Percentiles rank a stretch among this genome's conserved stretches.
Conservation (phyloP, 1,140 invertebrate genomes). For the Heliothis subflexa region DNA sequence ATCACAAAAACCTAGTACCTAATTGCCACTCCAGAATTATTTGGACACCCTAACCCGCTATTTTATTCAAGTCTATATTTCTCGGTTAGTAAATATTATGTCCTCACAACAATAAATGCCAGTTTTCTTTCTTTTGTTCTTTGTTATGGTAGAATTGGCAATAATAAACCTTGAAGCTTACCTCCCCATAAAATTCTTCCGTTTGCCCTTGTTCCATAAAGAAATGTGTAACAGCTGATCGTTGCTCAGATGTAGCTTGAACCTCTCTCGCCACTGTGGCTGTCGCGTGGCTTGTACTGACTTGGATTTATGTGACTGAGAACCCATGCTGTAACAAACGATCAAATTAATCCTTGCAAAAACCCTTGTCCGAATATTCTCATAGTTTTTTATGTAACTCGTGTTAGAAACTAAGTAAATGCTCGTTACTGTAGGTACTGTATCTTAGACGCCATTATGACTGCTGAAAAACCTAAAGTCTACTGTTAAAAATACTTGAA, state of each 20-base stretch:
- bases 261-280: slow-evolving; percentile 75
- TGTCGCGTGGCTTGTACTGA: slow-evolving; percentile 58
- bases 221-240: slow-evolving; percentile 67
- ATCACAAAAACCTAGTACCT: no score
- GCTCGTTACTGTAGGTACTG: no score
- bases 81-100: no score
- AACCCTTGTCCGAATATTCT: background rate
- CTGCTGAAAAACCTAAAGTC: no score
- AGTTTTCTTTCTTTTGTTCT: no score
- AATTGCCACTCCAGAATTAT: no score
- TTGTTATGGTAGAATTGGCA: no score
- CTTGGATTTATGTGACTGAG: slow-evolving; percentile 72
- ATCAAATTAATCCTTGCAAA: background rate
- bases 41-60: no score
- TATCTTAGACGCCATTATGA: no score
- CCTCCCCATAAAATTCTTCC: slow-evolving; percentile 79
- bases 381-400: background rate
- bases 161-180: slow-evolving; percentile 46
- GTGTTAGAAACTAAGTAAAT: background rate
- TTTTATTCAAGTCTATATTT: no score
- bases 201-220: slow-evolving; percentile 73
- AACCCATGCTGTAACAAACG: slow-evolving; percentile 65
- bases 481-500: no score
- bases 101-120: no score
- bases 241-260: slow-evolving; percentile 65